Evolutionary conservation across 1,140 invertebrate species (phyloP).

Genomic region (Formica selysi): DNA sequence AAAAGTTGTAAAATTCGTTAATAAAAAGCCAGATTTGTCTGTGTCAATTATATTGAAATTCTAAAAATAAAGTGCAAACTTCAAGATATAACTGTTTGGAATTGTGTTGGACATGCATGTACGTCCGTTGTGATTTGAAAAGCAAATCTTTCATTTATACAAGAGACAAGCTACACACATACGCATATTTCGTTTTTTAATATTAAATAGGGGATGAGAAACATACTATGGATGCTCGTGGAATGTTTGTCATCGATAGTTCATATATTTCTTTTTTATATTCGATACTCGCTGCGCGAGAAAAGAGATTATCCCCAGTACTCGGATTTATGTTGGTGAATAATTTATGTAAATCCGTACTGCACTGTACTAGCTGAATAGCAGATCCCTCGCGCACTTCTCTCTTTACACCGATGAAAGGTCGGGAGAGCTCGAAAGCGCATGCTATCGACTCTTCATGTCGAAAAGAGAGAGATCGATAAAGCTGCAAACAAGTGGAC

Average conservation of each 20-base stretch:
- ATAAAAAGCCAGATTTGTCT: neutral
- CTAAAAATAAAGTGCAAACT: neutral
- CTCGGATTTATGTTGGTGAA: slow-evolving; percentile 70
- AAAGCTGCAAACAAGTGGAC: slow-evolving; percentile 74
- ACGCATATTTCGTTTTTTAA: neutral
- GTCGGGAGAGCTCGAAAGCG: slow-evolving; percentile 51
- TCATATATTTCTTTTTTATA: neutral
- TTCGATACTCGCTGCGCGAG: neutral
- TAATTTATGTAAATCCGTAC: slow-evolving; percentile 76
- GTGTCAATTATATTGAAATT: neutral
- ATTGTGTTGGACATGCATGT: neutral
- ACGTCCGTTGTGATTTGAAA: neutral
- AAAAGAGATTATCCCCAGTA: slow-evolving; percentile 60
- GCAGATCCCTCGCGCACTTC: neutral
- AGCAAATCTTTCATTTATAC: slow-evolving; percentile 4
- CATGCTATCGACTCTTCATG: slow-evolving; percentile 62
- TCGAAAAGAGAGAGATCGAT: slow-evolving; percentile 23
- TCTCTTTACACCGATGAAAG: slow-evolving; percentile 15
- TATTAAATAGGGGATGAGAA: neutral
- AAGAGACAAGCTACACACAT: neutral
- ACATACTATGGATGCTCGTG: neutral
- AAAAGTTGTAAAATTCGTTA: neutral
- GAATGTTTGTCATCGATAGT: slow-evolving; percentile 25
- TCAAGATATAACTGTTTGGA: neutral
- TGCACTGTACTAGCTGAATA: slow-evolving; percentile 12